These are phyloP conservation scores for Meloe dianella DNA, from an alignment of 2,888 invertebrate genomes.

Conservation along the genomic window DNA sequence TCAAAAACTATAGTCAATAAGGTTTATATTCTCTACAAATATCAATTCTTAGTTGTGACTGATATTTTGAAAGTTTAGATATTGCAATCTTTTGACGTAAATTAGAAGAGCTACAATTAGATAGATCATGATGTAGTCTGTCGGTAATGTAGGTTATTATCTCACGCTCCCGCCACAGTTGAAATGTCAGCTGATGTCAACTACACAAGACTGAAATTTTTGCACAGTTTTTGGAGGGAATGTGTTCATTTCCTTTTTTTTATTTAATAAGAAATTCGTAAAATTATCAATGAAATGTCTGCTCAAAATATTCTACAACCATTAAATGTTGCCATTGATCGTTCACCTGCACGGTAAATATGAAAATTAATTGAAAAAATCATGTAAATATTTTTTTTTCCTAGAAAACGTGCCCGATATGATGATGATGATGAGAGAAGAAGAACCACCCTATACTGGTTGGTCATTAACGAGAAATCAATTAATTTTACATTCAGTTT, in stretches of 20 bases:
- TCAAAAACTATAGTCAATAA: no score
- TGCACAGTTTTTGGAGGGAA: slow-evolving; percentile 2
- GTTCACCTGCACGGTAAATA: slow-evolving; percentile 51
- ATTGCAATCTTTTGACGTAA: no score
- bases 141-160: background rate
- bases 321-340: slow-evolving; percentile 47
- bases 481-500: slow-evolving; percentile 61
- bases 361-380: slow-evolving; percentile 8
- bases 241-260: background rate
- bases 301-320: slow-evolving; percentile 46
- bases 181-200: slow-evolving; percentile 11
- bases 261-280: background rate
- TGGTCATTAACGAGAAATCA: slow-evolving; percentile 53
- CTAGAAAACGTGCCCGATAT: slow-evolving; percentile 54
- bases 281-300: slow-evolving; percentile 32
- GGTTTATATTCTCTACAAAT: no score
- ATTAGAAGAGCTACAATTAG: background rate
- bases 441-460: slow-evolving; percentile 34
- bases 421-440: slow-evolving; percentile 39
- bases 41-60: no score
- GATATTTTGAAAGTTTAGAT: no score
- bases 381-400: background rate
- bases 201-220: background rate
- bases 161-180: background rate
- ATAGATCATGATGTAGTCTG: background rate